Percentiles rank a stretch among this genome's conserved stretches.
Evolutionary conservation across 2,113 vertebrate genomes (phyloP).

Genomic region (Corvus moneduloides): DNA sequence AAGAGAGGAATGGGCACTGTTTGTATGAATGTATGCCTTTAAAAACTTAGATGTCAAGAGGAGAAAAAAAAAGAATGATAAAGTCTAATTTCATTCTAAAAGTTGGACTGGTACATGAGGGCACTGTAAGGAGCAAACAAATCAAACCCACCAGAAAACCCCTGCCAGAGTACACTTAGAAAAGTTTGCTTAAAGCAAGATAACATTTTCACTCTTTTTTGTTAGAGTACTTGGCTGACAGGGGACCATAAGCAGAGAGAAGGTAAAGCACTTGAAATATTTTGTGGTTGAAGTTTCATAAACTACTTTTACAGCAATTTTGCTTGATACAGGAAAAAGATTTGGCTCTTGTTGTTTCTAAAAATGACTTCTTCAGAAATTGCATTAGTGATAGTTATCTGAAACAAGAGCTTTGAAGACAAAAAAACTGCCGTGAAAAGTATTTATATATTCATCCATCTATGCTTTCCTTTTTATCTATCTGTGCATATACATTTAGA

Average conservation of each 20-base stretch:
- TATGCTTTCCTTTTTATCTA: not conserved
- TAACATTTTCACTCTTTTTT: not conserved
- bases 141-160: fast-evolving
- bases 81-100: not conserved
- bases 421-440: not conserved
- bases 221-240: not conserved
- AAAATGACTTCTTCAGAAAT: not conserved
- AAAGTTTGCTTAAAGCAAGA: not conserved
- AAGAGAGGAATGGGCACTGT: not conserved
- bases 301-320: not conserved
- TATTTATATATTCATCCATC: not conserved
- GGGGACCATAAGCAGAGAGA: not conserved
- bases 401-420: not conserved
- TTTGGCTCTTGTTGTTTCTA: not conserved
- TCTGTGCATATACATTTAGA: not conserved
- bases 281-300: not conserved
- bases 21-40: not conserved
- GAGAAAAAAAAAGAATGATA: not conserved
- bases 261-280: not conserved
- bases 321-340: not conserved
- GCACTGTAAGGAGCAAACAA: not conserved
- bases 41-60: not conserved
- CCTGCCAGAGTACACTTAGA: not conserved
- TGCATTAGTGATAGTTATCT: not conserved
- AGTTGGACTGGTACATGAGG: not conserved